Evolutionary conservation across 2,113 vertebrate genomes (phyloP), one percentile per base, ranked within the genome.

Genomic region (Chionodraco myersi): DNA sequence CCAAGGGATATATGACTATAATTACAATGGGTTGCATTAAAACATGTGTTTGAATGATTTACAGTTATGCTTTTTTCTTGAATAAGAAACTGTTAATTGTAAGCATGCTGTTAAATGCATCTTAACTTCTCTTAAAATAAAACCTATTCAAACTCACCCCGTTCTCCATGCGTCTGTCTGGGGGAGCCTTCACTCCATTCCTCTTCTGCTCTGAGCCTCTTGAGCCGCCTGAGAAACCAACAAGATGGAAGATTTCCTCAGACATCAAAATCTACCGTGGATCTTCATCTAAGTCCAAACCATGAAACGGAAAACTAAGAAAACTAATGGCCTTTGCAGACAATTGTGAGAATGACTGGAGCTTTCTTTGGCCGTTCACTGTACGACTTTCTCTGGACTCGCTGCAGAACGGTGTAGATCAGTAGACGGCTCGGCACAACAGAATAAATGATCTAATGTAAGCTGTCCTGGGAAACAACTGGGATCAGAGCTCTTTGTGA

Each of bases 161-260:
- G n/a, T 99, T 99, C 91, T 99, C 98, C 89, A 96, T 94, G 77
- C 95, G 95, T 83, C 96, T 92, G 77, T 98, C 98, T n/a, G 85
- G 81, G 21, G 96, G 92, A 57, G 91, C 90, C 83, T 97, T 97
- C 44, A 97, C 91, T 21, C 97, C 96, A 45, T 98, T 99, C 88
- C 96, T 96, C 89, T 96, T 99, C 57, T 93, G 88, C 75, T 99
- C 98, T 5, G 95, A 94, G 77, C 91, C 79, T 81, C 97, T 95
- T 53, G 95, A 94, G 52, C 94, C 95, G 83, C 93, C 95, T 90
- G 89, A 91, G 91, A 36, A 89, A 85, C 0, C 91, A 61, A 92
- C 47, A 56, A 65, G 44, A 90, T 63, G 44, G 21, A 51, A 30
- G 75, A 73, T 70, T 59, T 67, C 5, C 36, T 71, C 49, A 79